Conservation (phyloP, 2,888 invertebrate genomes). For the Ctenicera cuprea region DNA sequence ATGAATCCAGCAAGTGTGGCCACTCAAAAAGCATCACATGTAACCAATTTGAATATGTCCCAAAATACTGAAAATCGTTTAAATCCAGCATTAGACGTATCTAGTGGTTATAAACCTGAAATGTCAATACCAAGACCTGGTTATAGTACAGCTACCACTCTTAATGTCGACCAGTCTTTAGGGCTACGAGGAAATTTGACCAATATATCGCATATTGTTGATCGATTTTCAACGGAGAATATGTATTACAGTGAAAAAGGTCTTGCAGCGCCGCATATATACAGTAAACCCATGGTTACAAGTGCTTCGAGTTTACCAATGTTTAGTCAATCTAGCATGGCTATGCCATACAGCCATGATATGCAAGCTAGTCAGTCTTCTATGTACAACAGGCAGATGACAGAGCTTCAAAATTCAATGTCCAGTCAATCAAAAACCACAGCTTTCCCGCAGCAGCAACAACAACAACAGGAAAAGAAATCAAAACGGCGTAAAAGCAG, state of each 20-base stretch:
- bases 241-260: constrained; percentile 72
- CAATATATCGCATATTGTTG: constrained; percentile 78
- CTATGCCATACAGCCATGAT: constrained; percentile 66
- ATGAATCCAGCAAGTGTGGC: background rate
- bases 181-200: constrained; percentile 73
- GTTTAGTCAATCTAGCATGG: constrained; percentile 68
- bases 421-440: constrained; percentile 35
- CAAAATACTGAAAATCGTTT: constrained; percentile 44
- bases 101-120: constrained; percentile 56
- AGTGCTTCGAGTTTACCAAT: constrained; percentile 66
- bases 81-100: constrained; percentile 28
- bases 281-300: constrained; percentile 67
- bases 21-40: constrained; percentile 21
- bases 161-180: constrained; percentile 74
- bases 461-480: constrained; percentile 63
- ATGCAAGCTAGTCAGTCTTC: constrained; percentile 62
- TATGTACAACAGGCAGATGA: constrained; percentile 66
- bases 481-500: constrained; percentile 64
- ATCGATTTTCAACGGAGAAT: constrained; percentile 76
- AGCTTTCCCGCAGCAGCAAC: constrained; percentile 51
- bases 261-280: constrained; percentile 65
- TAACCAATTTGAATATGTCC: constrained; percentile 30
- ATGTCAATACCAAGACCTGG: constrained; percentile 63
- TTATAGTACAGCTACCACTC: constrained; percentile 68
- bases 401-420: constrained; percentile 63